Evolutionary conservation across 1,140 invertebrate genomes (phyloP).

Genomic region (Zaprionus inermis): DNA sequence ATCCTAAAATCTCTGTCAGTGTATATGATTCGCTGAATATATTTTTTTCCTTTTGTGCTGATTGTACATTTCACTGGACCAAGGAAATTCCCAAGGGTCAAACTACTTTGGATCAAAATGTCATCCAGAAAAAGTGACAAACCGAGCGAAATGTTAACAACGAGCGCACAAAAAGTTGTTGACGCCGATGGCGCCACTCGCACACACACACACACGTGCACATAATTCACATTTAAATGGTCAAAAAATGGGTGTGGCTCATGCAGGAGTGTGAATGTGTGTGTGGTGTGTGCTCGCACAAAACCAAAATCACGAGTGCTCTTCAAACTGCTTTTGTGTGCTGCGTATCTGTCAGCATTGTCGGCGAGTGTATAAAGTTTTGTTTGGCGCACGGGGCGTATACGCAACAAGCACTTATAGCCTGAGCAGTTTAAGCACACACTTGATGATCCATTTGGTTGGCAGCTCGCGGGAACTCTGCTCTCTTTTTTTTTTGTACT

Average conservation of each 20-base stretch:
- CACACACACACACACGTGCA: not conserved
- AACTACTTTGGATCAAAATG: slow-evolving; percentile 52
- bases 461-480: slow-evolving; percentile 59
- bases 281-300: slow-evolving; percentile 19
- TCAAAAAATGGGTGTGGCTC: slow-evolving; percentile 28
- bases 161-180: slow-evolving; percentile 46
- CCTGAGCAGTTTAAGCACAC: slow-evolving; percentile 47
- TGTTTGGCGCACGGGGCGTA: slow-evolving; percentile 70
- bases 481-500: no score
- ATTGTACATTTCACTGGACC: slow-evolving; percentile 18
- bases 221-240: slow-evolving; percentile 42
- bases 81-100: slow-evolving; percentile 47
- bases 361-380: slow-evolving; percentile 59
- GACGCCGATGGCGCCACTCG: slow-evolving; percentile 24
- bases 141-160: slow-evolving; percentile 50
- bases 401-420: slow-evolving; percentile 64
- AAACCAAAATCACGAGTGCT: slow-evolving; percentile 44
- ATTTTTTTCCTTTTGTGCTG: slow-evolving; percentile 19
- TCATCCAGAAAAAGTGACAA: slow-evolving; percentile 30
- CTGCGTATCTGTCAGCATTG: slow-evolving; percentile 11
- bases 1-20: not conserved
- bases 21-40: slow-evolving; percentile 1
- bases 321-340: slow-evolving; percentile 47
- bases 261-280: slow-evolving; percentile 14
- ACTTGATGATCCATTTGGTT: slow-evolving; percentile 41